phyloP scores from a whole-genome alignment of 2,888 invertebrate genomes.

The Cetonia aurata region DNA sequence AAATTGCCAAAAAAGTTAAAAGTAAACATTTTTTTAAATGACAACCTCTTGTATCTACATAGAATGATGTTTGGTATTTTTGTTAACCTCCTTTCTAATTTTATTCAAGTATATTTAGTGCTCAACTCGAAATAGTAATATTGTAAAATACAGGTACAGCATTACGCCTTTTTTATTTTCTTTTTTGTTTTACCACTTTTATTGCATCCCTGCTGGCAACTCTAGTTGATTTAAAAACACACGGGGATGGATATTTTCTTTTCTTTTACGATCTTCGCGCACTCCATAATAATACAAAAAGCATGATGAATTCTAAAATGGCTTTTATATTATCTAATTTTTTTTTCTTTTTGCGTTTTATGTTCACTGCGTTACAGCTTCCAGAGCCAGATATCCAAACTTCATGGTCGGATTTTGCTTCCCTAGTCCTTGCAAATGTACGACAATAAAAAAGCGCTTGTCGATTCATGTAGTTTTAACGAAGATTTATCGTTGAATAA shows the following conservation, averaged over 20 bases:
- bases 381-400: neutral
- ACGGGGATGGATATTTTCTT: constrained; percentile 6
- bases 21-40: no score
- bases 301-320: constrained; percentile 22
- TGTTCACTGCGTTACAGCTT: constrained; percentile 1
- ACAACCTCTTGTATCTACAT: no score
- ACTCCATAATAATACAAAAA: constrained; percentile 17
- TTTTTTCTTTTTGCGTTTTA: constrained; percentile 9
- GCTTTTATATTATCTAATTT: constrained; percentile 18
- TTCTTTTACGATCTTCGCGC: constrained; percentile 10
- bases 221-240: constrained; percentile 10
- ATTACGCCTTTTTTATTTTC: no score
- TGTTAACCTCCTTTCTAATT: no score
- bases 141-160: no score
- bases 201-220: neutral
- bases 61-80: no score
- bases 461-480: neutral
- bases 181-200: constrained; percentile 15
- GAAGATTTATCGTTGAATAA: no score
- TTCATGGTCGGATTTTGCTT: constrained; percentile 11
- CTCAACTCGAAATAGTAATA: no score
- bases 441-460: constrained; percentile 5
- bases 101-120: no score
- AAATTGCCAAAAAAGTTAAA: no score
- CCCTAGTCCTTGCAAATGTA: constrained; percentile 3